Percentiles rank a stretch among this genome's conserved stretches.
phyloP scores from a whole-genome alignment of 2,113 vertebrate genomes.

The Cyprichromis sp. region DNA sequence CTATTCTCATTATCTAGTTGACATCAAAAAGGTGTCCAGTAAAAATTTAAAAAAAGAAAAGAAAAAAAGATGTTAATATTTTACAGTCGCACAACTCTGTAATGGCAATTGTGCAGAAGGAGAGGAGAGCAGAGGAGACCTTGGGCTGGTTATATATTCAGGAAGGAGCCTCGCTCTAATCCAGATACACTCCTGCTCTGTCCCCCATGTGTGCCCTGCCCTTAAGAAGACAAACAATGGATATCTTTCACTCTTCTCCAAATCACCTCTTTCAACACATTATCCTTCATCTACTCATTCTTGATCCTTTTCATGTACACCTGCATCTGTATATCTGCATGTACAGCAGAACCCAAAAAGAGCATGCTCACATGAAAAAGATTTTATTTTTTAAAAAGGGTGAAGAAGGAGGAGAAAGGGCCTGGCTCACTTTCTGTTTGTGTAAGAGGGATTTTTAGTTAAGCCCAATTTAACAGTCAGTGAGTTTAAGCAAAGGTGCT shows the following conservation, averaged over 20 bases:
- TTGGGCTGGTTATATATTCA: conserved; percentile 66
- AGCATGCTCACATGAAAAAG: neutral
- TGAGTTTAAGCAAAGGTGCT: conserved; percentile 70
- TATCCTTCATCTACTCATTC: conserved; percentile 52
- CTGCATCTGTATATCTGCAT: neutral
- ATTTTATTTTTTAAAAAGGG: neutral
- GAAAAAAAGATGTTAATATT: conserved; percentile 20
- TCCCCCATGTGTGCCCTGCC: conserved; percentile 69
- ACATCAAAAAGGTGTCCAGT: conserved; percentile 13
- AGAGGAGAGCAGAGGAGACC: conserved; percentile 17
- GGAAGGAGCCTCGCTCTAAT: conserved; percentile 56
- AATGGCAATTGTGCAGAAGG: neutral
- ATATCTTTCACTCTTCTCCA: conserved; percentile 70
- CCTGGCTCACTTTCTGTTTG: conserved; percentile 53
- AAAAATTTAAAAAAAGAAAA: neutral
- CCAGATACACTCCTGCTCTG: conserved; percentile 66
- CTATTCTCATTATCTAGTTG: neutral
- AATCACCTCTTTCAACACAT: conserved; percentile 68
- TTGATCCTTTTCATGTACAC: neutral
- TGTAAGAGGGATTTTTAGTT: conserved; percentile 65
- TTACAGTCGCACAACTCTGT: neutral
- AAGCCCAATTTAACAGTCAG: conserved; percentile 68
- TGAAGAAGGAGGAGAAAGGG: neutral
- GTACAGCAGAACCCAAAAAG: neutral
- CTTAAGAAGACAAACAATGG: conserved; percentile 75